Percentiles rank a stretch among this genome's conserved stretches.
These are phyloP conservation scores for Zaprionus davidi DNA, from an alignment of 1,140 invertebrate species.

Conservation along the genomic window DNA sequence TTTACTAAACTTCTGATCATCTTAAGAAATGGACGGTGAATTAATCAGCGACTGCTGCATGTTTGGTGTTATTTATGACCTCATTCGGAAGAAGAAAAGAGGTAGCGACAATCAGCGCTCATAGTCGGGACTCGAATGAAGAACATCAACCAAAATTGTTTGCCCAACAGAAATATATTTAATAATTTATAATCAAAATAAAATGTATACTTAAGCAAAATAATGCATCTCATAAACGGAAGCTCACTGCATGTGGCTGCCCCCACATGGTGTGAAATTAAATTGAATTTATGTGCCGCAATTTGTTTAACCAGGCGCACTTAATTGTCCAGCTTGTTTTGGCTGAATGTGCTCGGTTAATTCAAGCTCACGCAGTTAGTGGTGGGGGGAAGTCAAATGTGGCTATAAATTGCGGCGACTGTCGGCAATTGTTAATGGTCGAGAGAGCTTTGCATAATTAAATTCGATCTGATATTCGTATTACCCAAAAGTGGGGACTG, in stretches of 20 bases:
- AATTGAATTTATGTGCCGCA: constrained; percentile 52
- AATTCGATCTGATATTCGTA: constrained; percentile 16
- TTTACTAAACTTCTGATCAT: too few species aligned
- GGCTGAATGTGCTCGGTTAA: constrained; percentile 19
- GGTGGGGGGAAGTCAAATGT: constrained; percentile 23
- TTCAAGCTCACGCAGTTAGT: constrained; percentile 31
- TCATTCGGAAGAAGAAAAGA: too few species aligned
- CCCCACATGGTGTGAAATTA: constrained; percentile 12
- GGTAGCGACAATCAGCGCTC: too few species aligned
- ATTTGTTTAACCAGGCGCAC: constrained; percentile 47
- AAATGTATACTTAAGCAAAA: too few species aligned
- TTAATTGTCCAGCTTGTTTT: constrained; percentile 54
- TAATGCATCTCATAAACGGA: not conserved
- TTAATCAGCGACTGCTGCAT: too few species aligned
- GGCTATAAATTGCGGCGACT: constrained; percentile 52
- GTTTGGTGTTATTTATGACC: too few species aligned
- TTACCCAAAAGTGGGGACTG: not conserved
- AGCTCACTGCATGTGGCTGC: not conserved
- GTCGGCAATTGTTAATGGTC: constrained; percentile 27
- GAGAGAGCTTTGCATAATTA: constrained; percentile 64
- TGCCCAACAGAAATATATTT: too few species aligned
- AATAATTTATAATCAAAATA: too few species aligned
- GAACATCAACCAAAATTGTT: too few species aligned
- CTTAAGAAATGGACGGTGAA: too few species aligned
- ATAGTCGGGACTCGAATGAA: too few species aligned